These are phyloP conservation scores for Halictus quadricinctus DNA, from an alignment of 2,888 invertebrate genomes.

Conservation along the genomic window DNA sequence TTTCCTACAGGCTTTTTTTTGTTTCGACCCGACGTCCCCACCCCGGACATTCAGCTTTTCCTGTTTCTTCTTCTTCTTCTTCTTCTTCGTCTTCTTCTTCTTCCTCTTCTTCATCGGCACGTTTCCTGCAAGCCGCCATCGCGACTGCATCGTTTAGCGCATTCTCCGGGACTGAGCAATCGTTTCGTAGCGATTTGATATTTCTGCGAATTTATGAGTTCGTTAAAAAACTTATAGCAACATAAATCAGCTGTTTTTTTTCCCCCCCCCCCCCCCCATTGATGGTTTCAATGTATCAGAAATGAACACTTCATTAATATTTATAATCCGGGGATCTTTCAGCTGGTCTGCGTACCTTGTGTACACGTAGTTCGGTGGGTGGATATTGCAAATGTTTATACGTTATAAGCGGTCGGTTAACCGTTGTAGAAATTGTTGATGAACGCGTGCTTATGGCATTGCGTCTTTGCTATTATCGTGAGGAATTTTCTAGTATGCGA, in stretches of 20 bases:
- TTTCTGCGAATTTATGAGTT: background rate
- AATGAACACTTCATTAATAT: slow-evolving; percentile 5
- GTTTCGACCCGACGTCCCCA: background rate
- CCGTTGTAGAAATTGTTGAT: background rate
- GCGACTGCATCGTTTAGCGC: background rate
- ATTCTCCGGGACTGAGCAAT: background rate
- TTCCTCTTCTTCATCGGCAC: slow-evolving; percentile 42
- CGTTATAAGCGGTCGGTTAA: background rate
- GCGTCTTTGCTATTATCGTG: background rate
- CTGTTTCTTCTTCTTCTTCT: slow-evolving; percentile 30
- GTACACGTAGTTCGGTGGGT: background rate
- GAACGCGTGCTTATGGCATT: background rate
- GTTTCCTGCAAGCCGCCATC: slow-evolving; percentile 22
- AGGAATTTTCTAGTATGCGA: background rate
- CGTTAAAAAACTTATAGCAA: background rate
- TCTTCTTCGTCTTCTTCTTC: slow-evolving; percentile 33
- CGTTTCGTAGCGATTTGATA: background rate
- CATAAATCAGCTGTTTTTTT: background rate
- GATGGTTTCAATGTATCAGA: slow-evolving; percentile 5
- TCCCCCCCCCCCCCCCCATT: no score
- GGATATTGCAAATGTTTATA: background rate
- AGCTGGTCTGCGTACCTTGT: background rate
- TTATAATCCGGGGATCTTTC: background rate
- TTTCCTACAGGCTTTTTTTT: slow-evolving; percentile 22
- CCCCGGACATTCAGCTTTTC: slow-evolving; percentile 31